Evolutionary conservation across 2,113 vertebrate genomes (phyloP), one percentile per base, ranked within the genome.

Genomic region (Rutilus rutilus): DNA sequence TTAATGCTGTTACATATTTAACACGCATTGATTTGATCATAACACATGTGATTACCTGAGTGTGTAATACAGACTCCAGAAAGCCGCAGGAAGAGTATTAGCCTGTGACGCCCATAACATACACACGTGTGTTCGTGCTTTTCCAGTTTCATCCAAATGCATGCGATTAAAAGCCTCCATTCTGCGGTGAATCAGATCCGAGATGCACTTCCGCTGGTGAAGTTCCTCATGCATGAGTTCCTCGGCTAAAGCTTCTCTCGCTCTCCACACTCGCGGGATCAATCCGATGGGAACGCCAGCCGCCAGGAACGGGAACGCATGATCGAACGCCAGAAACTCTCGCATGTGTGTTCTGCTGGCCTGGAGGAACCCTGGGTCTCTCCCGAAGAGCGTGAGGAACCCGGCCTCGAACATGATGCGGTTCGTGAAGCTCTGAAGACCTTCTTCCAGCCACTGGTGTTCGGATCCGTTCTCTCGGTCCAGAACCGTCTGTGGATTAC

Each of bases 101-200:
- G 92, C 92, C 82, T 90, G 92, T 14, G 92, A 92, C 2, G 92
- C 92, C 92, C 92, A 92, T 10, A 92, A 84, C 83, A 92, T 89
- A 75, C 73, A 85, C 6, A 91, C 69, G 4, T 92, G 90, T 7
- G 91, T 90, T 4, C 84, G 85, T n/a, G 91, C 92, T 80, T 91
- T 92, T 25, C 42, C 85, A 0, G 75, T 83, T 47, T 92, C 92
- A 50, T 92, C 90, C 33, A 92, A 69, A 74, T 39, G 42, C 82
- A 92, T 90, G 74, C 36, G 65, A 62, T 92, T 89, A 23, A 92
- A 90, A 23, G 77, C 81, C 0, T 90, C 65, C 74, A 92, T 92
- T 73, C 92, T 90, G 36, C 84, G 86, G 85, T 89, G 83, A 47
- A 91, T 91, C 42, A 92, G 87, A 11, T 87, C 88, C 2, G 92